Evolutionary conservation across 2,888 invertebrate genomes (phyloP).

Genomic region (Eurytoma adleriae): DNA sequence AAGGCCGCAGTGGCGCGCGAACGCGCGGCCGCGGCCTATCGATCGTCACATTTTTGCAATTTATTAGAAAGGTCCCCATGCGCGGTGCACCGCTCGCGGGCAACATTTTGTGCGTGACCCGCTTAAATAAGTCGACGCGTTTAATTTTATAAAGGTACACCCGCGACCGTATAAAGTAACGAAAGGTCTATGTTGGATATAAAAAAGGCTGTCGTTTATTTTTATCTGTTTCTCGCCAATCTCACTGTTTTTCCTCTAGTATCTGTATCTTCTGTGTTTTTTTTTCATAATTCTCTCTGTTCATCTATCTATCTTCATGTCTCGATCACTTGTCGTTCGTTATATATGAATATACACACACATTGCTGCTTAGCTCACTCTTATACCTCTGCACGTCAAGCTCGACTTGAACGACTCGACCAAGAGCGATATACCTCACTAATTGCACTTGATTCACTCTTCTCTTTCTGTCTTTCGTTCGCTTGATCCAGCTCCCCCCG

Average conservation of each 20-base stretch:
- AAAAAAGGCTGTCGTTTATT: not conserved
- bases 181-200: too few relatives aligned
- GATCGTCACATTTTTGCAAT: conserved; percentile 3
- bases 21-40: not conserved
- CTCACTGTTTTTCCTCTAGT: not conserved
- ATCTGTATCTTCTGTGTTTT: not conserved
- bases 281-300: not conserved
- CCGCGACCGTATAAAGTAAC: not conserved
- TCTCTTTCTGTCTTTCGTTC: conserved; percentile 4
- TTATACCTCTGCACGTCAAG: conserved; percentile 37
- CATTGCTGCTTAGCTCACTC: not conserved
- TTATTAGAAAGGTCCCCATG: conserved; percentile 1
- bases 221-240: not conserved
- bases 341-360: not conserved
- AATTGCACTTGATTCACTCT: conserved; percentile 47
- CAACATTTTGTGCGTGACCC: conserved; percentile 1
- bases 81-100: not conserved
- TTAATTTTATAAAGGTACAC: conserved; percentile 14
- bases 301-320: not conserved
- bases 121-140: not conserved
- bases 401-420: conserved; percentile 55
- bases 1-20: not conserved
- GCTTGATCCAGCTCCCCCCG: conserved; percentile 9
- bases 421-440: conserved; percentile 32
- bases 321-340: not conserved